Percentiles rank a stretch among this genome's conserved stretches.
Evolutionary conservation across 1,140 invertebrate genomes (phyloP).

Genomic region (Cyrtorhinus lividipennis): DNA sequence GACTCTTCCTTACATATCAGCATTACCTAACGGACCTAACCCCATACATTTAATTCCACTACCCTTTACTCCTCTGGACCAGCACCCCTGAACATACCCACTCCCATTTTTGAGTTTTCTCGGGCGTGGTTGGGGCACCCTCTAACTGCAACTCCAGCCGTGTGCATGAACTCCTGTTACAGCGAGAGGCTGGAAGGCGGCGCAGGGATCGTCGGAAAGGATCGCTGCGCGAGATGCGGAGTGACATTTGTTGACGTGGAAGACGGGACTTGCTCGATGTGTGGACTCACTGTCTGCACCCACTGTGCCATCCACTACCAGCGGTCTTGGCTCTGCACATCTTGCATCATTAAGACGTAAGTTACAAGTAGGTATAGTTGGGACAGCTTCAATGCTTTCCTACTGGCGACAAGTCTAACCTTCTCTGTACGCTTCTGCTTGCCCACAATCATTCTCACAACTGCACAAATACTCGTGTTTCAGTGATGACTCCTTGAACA

Average conservation of each 20-base stretch:
- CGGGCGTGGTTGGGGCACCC: too few relatives aligned
- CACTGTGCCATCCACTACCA: conserved; percentile 10
- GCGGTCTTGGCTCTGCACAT: not conserved
- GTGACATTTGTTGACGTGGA: conserved; percentile 3
- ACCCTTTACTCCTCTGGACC: too few relatives aligned
- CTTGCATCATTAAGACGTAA: conserved; percentile 1
- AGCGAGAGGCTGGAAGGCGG: conserved; percentile 10
- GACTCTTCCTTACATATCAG: too few relatives aligned
- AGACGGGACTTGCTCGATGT: conserved; percentile 13
- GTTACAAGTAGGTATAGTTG: not conserved
- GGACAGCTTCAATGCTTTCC: not conserved
- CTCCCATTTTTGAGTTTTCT: too few relatives aligned
- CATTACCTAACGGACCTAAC: too few relatives aligned
- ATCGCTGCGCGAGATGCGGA: conserved; percentile 5
- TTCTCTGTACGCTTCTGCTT: not conserved
- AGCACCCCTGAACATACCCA: too few relatives aligned
- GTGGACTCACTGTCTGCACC: conserved; percentile 2
- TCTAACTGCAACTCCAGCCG: too few relatives aligned
- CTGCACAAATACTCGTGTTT: too few relatives aligned
- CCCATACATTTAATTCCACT: too few relatives aligned
- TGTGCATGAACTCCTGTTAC: too few relatives aligned
- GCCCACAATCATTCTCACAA: too few relatives aligned
- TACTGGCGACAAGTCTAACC: not conserved
- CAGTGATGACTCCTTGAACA: not conserved
- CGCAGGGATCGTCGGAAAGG: not conserved